Percentiles rank a stretch among this genome's conserved stretches.
Conservation (phyloP, 2,113 vertebrate species). For the Ptilonorhynchus violaceus region DNA sequence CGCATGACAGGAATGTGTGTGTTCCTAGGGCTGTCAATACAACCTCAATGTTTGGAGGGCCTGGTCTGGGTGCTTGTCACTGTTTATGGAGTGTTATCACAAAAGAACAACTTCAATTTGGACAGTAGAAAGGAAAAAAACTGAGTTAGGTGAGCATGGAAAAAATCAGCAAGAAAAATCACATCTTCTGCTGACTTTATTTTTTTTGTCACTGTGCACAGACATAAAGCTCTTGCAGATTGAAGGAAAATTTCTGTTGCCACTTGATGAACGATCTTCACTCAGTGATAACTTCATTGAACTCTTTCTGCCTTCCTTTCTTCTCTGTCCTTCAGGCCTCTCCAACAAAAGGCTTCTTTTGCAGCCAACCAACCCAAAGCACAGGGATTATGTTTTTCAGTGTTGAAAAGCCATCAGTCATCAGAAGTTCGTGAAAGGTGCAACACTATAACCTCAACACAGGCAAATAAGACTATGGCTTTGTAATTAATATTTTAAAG, state of each 20-base stretch:
- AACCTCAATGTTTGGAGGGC: neutral
- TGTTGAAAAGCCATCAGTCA: neutral
- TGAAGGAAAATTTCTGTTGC: neutral
- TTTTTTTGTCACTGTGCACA: neutral
- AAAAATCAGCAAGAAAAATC: neutral
- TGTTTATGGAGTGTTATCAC: neutral
- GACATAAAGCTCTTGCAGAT: neutral
- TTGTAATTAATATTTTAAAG: neutral
- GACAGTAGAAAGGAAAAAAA: neutral
- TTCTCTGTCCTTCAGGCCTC: neutral
- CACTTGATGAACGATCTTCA: neutral
- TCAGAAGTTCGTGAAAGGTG: neutral
- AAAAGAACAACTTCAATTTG: neutral
- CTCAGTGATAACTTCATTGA: neutral
- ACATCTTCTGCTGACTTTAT: neutral
- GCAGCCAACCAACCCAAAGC: neutral
- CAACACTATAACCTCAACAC: neutral
- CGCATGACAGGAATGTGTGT: fast-evolving
- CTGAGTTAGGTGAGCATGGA: neutral
- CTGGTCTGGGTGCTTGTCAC: neutral
- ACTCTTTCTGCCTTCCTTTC: neutral
- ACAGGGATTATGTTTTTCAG: neutral
- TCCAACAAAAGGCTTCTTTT: neutral
- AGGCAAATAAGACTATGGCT: neutral
- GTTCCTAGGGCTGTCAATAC: fast-evolving